A percentile compares a stretch with the other conserved stretches of the same genome.
Conservation (phyloP, 1,140 invertebrate species). For the Subanguina moxae region DNA sequence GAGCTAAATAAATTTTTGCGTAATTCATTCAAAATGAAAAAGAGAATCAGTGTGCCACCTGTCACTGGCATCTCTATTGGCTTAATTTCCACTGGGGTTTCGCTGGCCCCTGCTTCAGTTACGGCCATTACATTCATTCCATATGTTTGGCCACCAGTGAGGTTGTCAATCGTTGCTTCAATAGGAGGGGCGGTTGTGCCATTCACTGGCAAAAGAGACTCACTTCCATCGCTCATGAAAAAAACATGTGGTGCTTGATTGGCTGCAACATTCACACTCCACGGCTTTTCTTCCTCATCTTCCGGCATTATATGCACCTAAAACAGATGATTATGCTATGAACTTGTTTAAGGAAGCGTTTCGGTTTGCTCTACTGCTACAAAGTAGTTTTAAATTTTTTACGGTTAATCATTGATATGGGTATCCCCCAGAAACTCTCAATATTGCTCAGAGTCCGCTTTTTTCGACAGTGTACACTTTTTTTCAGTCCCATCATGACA, state of each 20-base stretch:
- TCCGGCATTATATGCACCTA: conserved; percentile 12
- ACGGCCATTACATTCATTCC: conserved; percentile 47
- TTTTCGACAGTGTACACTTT: too few relatives aligned
- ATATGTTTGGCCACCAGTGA: conserved; percentile 50
- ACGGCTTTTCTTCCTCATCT: conserved; percentile 26
- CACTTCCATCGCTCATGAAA: conserved; percentile 12
- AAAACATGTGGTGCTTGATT: background rate
- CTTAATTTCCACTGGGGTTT: conserved; percentile 12
- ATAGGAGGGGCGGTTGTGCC: background rate
- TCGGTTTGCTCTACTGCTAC: too few relatives aligned
- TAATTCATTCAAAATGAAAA: background rate
- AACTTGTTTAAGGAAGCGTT: too few relatives aligned
- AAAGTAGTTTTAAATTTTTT: too few relatives aligned
- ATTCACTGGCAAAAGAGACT: conserved; percentile 15
- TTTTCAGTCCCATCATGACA: too few relatives aligned
- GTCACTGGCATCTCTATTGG: conserved; percentile 41
- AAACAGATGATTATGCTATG: background rate
- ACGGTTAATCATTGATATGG: too few relatives aligned
- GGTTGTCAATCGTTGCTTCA: conserved; percentile 34
- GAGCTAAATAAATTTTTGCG: conserved; percentile 34
- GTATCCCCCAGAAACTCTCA: too few relatives aligned
- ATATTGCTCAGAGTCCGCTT: too few relatives aligned
- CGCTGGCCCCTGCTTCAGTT: conserved; percentile 50
- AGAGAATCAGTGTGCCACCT: too few relatives aligned
- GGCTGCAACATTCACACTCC: conserved; percentile 43